Evolutionary conservation across 1,140 invertebrate genomes (phyloP), one percentile per base, ranked within the genome.

Genomic region (Heterodera schachtii): DNA sequence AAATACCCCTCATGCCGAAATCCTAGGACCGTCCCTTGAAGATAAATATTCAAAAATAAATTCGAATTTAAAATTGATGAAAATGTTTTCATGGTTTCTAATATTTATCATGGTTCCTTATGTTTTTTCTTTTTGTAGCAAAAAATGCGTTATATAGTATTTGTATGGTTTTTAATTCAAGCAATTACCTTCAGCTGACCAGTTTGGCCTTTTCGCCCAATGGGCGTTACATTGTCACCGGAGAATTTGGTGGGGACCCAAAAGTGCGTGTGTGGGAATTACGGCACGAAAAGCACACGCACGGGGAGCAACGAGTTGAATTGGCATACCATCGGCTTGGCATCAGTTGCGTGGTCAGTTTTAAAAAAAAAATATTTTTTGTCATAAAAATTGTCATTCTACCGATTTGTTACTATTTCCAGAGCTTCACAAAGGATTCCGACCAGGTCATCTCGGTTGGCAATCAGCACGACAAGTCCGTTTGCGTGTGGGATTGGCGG

Each of bases 241-340:
- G 86, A 41, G 86, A 87, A 81, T 84, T 85, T 64, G 31, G 49
- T 21, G 69, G 31, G 1, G 69, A 71, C 6, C 69, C 86, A 13
- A 88, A 84, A 64, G 85, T 87, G 21, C 83, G 86, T 19, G 81
- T 87, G 52, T 87, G 86, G 86, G 81, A 88, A 47, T 78, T 87
- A 1, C 71, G 73, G 52, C 49, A 86, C 76, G 86, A 84, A 6
- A 69, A 71, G 16, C 60, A 86, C 67, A 67, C 47, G 46, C 64
- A 71, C 31, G 87, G 83, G 41, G 64, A 81, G 52, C 86, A 87
- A 69, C 41, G 86, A 41, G 84, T 82, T 41, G 86, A 87, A 74
- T 49, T 87, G 7, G 85, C 80, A 41, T 78, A 86, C 44, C 86
- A 87, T 75, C 78, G 71, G 52, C 66, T 87, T 21, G 86, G 86